These are phyloP conservation scores for Varroa destructor DNA, from an alignment of 1,140 invertebrate genomes.

Conservation along the genomic window DNA sequence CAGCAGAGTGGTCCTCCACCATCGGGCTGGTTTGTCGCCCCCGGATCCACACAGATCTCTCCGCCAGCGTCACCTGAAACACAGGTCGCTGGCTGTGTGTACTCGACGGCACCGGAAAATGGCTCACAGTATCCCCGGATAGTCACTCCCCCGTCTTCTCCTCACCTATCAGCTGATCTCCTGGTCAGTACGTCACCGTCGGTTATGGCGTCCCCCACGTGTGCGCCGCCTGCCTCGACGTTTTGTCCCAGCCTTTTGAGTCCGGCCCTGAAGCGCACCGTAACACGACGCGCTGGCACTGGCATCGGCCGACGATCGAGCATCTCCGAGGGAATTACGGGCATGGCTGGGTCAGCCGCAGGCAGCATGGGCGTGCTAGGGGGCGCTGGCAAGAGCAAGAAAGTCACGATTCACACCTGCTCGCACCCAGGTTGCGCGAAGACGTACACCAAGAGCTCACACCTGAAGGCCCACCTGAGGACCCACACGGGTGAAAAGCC, in stretches of 20 bases:
- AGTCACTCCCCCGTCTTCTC: constrained; percentile 48
- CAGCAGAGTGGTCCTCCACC: not conserved
- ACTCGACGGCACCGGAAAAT: constrained; percentile 26
- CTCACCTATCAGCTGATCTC: constrained; percentile 43
- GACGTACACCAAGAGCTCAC: constrained; percentile 57
- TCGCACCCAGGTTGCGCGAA: constrained; percentile 54
- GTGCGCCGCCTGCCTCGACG: not conserved
- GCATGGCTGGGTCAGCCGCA: constrained; percentile 34
- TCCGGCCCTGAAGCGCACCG: constrained; percentile 12
- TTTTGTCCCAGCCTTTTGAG: constrained; percentile 7
- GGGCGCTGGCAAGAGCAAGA: constrained; percentile 36
- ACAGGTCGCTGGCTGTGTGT: constrained; percentile 32
- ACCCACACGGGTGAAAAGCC: constrained; percentile 54
- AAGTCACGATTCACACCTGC: constrained; percentile 48
- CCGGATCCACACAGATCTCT: constrained; percentile 32
- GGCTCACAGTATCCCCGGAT: constrained; percentile 38
- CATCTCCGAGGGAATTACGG: not conserved
- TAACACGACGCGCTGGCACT: constrained; percentile 34
- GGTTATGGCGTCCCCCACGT: constrained; percentile 1
- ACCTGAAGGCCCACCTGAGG: constrained; percentile 53
- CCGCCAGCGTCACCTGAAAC: constrained; percentile 35
- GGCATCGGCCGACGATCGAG: constrained; percentile 31
- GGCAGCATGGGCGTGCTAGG: not conserved
- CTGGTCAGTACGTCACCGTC: constrained; percentile 32
- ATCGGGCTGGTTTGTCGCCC: constrained; percentile 1